Evolutionary conservation across 2,888 invertebrate genomes (phyloP), one percentile per base, ranked within the genome.

Genomic region (Phymatocera aterrima): DNA sequence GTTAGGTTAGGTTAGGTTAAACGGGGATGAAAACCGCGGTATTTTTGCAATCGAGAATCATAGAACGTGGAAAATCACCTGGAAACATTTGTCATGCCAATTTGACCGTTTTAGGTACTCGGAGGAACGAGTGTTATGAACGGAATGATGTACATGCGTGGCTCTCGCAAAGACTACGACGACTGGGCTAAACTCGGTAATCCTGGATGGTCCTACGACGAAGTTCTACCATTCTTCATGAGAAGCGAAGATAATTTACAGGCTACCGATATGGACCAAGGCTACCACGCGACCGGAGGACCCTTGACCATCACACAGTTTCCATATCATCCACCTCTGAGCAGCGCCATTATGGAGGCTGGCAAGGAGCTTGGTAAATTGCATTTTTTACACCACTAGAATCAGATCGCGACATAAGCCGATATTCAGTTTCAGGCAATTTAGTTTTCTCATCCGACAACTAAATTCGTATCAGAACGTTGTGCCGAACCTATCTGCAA

Each of bases 61-160:
- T n/a, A n/a, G n/a, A n/a, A 54, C 54, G 18, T 43, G 43, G 6
- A 54, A 54, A 8, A 54, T 54, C n/a, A n/a, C 12, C 12, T 43
- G 43, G n/a, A n/a, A n/a, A n/a, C n/a, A n/a, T n/a, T n/a, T n/a
- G n/a, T n/a, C n/a, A n/a, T n/a, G n/a, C n/a, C n/a, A n/a, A n/a
- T n/a, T n/a, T n/a, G n/a, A n/a, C n/a, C 28, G 61, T 65, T 80
- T 12, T 88, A 95, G 95, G 96, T 97, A 0, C 91, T 97, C 10
- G 98, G 98, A 5, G 98, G 98, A 0, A 97, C 97, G 0, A 97
- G 97, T 18, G 97, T 97, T 0, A 94, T 98, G 92, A 98, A 98
- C 90, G 98, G 98, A 28, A 98, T 98, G 98, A 97, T 96, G 94
- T 98, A 98, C 91, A 96, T 98, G 83, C 93, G 98, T 34, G 98